Conservation (phyloP, 2,888 invertebrate genomes). For the Pimpla rufipes region DNA sequence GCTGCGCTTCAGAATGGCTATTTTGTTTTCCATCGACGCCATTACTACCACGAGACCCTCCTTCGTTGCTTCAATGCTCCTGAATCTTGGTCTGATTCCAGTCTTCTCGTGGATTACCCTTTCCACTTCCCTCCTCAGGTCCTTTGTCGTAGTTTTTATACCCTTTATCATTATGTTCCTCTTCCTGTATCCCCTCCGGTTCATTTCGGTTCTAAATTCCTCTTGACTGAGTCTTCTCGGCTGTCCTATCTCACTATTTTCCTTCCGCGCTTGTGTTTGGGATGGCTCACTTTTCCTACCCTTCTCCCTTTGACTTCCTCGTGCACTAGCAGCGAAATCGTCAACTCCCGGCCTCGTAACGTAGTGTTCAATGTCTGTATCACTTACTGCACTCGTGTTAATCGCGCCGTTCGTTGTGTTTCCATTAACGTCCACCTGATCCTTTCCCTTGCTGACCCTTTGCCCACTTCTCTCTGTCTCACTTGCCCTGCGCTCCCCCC, state of each 20-base stretch:
- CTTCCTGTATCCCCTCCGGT: slow-evolving; percentile 1
- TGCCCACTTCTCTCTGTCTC: neutral
- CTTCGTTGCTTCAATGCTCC: neutral
- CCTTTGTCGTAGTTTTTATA: neutral
- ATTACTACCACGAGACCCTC: neutral
- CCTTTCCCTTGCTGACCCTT: neutral
- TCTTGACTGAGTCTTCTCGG: neutral
- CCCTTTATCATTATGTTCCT: neutral
- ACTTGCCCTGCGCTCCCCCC: neutral
- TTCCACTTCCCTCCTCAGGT: neutral
- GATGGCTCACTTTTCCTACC: neutral
- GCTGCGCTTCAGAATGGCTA: neutral
- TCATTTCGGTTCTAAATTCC: neutral
- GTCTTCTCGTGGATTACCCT: neutral
- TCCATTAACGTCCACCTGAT: slow-evolving; percentile 6
- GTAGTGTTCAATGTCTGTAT: no score
- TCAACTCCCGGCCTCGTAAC: no score
- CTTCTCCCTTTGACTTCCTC: neutral
- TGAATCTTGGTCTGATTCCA: neutral
- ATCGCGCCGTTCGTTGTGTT: no score
- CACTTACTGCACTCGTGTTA: no score
- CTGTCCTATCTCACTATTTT: neutral
- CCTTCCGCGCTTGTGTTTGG: neutral
- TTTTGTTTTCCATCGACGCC: neutral
- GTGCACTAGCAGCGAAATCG: neutral